Conservation (phyloP, 2,888 invertebrate species). For the Cordilura impudica region DNA sequence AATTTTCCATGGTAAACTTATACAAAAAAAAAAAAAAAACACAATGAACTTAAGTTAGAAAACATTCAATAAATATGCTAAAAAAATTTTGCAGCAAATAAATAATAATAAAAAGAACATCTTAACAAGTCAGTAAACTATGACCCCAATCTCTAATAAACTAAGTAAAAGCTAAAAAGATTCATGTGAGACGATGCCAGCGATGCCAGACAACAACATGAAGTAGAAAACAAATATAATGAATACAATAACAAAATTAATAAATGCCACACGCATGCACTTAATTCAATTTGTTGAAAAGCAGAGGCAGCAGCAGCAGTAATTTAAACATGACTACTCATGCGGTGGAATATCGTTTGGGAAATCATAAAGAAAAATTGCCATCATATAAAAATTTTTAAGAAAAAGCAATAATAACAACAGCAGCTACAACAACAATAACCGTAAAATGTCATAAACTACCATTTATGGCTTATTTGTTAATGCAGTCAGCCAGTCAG, state of each 20-base stretch:
- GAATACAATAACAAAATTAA: neutral
- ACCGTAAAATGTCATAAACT: slow-evolving; percentile 55
- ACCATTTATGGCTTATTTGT: slow-evolving; percentile 62
- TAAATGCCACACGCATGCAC: slow-evolving; percentile 48
- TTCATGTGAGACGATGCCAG: too few species aligned
- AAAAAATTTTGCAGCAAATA: slow-evolving; percentile 13
- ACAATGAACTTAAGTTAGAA: slow-evolving; percentile 21
- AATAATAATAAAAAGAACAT: slow-evolving; percentile 2
- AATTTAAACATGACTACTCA: neutral
- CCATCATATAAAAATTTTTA: neutral
- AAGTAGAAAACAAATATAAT: neutral
- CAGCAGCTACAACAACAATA: slow-evolving; percentile 13
- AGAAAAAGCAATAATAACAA: slow-evolving; percentile 14
- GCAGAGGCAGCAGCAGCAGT: neutral
- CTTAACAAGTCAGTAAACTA: slow-evolving; percentile 57
- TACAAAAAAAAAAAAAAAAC: slow-evolving; percentile 3
- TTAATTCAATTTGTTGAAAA: slow-evolving; percentile 59
- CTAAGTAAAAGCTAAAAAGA: slow-evolving; percentile 24
- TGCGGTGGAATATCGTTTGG: neutral
- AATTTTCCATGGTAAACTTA: slow-evolving; percentile 31
- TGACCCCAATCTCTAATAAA: slow-evolving; percentile 54
- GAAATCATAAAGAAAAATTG: slow-evolving; percentile 26
- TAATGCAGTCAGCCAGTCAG: neutral
- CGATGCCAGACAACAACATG: neutral
- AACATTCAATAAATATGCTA: slow-evolving; percentile 16